These are phyloP conservation scores for Brachypterus glaber DNA, from an alignment of 2,888 invertebrate genomes.

Conservation along the genomic window DNA sequence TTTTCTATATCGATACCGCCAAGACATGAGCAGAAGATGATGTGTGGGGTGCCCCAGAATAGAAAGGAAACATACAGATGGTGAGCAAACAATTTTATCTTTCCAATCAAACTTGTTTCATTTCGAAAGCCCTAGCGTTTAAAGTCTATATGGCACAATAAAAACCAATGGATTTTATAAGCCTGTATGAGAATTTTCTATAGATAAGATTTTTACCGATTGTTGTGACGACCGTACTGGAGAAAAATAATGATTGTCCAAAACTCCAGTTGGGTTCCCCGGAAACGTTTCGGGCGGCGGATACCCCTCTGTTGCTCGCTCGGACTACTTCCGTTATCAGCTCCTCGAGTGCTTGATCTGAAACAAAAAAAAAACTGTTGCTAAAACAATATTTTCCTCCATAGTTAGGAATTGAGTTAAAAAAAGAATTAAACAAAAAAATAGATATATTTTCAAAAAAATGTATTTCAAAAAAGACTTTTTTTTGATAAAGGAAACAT, in stretches of 20 bases:
- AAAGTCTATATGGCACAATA: no score
- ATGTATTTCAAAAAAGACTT: conserved; percentile 1
- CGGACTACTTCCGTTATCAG: conserved; percentile 61
- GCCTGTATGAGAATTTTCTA: not conserved
- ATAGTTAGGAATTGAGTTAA: not conserved
- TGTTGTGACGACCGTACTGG: conserved; percentile 80
- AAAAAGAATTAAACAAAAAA: no score
- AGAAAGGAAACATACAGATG: no score
- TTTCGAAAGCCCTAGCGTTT: no score
- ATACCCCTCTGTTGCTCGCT: conserved; percentile 70
- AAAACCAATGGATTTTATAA: no score
- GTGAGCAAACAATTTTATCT: no score
- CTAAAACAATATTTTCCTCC: not conserved
- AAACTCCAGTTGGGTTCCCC: conserved; percentile 84
- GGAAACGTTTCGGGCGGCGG: conserved; percentile 63
- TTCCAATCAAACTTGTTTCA: no score
- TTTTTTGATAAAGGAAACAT: not conserved
- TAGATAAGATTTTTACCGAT: conserved; percentile 49
- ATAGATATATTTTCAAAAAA: not conserved
- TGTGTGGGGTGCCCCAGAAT: no score
- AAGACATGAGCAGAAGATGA: no score
- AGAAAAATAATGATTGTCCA: conserved; percentile 81
- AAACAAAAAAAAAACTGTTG: no score
- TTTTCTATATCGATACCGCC: no score
- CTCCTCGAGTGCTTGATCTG: conserved; percentile 65